A percentile compares a stretch with the other conserved stretches of the same genome.
Conservation (phyloP, 2,797 vertebrate genomes). For the Clarias platycephalus region DNA sequence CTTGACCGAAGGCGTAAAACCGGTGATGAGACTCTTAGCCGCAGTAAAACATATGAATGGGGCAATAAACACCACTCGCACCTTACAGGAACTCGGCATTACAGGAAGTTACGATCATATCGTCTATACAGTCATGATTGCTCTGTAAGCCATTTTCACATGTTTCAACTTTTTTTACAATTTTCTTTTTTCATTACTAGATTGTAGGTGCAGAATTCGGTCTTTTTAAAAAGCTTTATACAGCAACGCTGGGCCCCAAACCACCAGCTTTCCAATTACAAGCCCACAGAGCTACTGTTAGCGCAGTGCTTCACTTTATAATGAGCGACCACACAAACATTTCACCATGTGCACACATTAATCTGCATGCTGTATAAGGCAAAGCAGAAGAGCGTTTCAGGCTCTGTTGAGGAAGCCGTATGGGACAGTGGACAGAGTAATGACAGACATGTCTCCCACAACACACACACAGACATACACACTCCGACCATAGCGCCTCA, state of each 20-base stretch:
- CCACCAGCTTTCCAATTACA: not conserved
- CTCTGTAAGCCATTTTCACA: too few species aligned
- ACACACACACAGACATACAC: not conserved
- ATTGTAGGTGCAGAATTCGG: not conserved
- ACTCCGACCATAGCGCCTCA: not conserved
- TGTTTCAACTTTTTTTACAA: too few species aligned
- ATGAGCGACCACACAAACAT: not conserved
- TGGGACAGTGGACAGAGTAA: not conserved
- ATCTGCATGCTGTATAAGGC: conserved; percentile 4
- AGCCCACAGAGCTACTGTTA: not conserved
- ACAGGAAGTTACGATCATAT: too few species aligned
- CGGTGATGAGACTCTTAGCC: too few species aligned
- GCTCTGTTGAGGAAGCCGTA: conserved; percentile 15
- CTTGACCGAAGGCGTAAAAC: too few species aligned
- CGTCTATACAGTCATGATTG: too few species aligned
- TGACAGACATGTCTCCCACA: not conserved
- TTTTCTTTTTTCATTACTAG: too few species aligned
- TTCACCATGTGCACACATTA: conserved; percentile 1
- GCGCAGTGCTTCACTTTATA: not conserved
- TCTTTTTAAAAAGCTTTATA: not conserved
- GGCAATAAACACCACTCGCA: too few species aligned
- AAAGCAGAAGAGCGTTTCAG: conserved; percentile 14
- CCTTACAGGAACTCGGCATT: too few species aligned
- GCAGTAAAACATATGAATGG: too few species aligned
- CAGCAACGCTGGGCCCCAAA: not conserved